Base-by-base conservation (phyloP, 2,888 invertebrate species). In the Andrena bucephala region DNA sequence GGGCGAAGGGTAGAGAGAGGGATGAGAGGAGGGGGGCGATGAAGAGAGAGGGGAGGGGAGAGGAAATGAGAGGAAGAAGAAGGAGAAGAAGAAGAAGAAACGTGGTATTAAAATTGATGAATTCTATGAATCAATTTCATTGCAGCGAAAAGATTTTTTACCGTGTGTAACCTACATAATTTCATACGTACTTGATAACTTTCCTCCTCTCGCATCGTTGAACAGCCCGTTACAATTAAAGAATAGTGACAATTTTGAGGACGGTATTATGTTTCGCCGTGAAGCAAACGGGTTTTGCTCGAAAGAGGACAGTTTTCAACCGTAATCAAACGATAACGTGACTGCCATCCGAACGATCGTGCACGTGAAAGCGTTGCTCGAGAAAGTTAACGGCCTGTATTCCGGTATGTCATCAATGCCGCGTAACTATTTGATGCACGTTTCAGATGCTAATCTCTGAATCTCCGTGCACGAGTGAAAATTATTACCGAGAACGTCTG, bases 311-410 rank as follows among this genome's bases (percentile, higher is more conserved):
- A 80, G 68, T 84, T 87, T 84, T 88, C 74, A 80, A 81, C 57
- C 69, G 77, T 80, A 85, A 88, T 87, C 85, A 81, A 74, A 83
- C 83, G 77, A 80, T 77, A 85, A 85, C 86, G 85, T 83, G 86
- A 84, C 84, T 81, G 20, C 76, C 87, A 86, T 84, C 54, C 68
- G 67, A 88, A 85, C 72, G 81, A 83, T 79, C 84, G 79, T 73
- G 70, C 57, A 80, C 80, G 88, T 87, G 88, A 88, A 88, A 88
- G 88, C 77, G 77, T 84, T 76, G 84, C 82, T 80, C 85, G 91
- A 88, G 90, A 90, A 90, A 90, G 90, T 90, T 90, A 89, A 87
- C 86, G 87, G 80, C 82, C 86, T 50, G 66, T 71, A 67, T 75
- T 73, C 70, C 81, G 74, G 78, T 79, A 73, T 78, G 83, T 83